These are phyloP conservation scores for Stegastes partitus DNA, from an alignment of 2,113 vertebrate species.

Conservation along the genomic window DNA sequence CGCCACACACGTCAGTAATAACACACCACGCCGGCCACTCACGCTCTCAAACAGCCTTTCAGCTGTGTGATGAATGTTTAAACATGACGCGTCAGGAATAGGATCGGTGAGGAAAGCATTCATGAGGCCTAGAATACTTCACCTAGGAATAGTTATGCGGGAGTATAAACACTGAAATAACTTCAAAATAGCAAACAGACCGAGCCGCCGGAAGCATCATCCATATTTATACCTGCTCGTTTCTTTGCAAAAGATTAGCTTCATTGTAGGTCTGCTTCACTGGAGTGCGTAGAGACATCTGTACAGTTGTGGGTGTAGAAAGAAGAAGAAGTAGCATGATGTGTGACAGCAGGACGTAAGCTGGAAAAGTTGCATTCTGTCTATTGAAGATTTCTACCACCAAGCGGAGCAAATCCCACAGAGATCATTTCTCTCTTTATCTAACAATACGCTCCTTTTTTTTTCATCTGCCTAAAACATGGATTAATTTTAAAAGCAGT, in stretches of 20 bases:
- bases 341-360: constrained; percentile 26
- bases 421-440: no score
- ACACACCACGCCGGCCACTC: constrained; percentile 31
- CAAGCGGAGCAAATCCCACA: background rate
- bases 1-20: constrained; percentile 21
- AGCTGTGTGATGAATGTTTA: constrained; percentile 43
- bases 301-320: background rate
- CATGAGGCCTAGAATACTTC: constrained; percentile 47
- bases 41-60: constrained; percentile 3
- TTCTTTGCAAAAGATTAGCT: constrained; percentile 8
- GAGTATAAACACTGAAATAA: constrained; percentile 36
- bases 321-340: background rate
- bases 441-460: no score
- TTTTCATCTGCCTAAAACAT: no score
- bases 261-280: constrained; percentile 29
- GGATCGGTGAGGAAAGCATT: constrained; percentile 2
- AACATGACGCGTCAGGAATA: constrained; percentile 43
- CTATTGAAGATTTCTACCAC: background rate
- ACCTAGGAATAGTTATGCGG: constrained; percentile 19
- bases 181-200: constrained; percentile 31
- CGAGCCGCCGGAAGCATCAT: constrained; percentile 6
- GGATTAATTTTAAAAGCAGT: no score
- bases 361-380: constrained; percentile 4
- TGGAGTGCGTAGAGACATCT: background rate
- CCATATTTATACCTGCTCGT: constrained; percentile 38